Evolutionary conservation across 2,113 vertebrate genomes (phyloP).

Genomic region (Mormyrus lacerda): DNA sequence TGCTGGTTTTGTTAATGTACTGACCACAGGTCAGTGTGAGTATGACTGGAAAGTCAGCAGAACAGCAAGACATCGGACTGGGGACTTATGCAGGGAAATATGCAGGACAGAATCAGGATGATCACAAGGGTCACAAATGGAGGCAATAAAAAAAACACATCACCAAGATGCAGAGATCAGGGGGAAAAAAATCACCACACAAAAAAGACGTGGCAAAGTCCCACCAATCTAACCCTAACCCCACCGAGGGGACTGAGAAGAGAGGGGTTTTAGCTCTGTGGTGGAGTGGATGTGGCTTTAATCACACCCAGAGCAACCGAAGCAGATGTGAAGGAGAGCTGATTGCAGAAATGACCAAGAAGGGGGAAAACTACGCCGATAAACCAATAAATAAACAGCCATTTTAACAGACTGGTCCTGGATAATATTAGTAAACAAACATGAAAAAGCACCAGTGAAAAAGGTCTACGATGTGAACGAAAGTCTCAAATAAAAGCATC

Average conservation of each 20-base stretch:
- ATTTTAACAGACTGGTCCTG: not conserved
- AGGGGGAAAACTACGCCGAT: not conserved
- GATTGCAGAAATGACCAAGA: not conserved
- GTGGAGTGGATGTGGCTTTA: not conserved
- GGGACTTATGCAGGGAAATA: not conserved
- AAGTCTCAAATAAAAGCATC: conserved; percentile 27
- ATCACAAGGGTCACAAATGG: not conserved
- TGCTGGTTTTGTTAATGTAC: not conserved
- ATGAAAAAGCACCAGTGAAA: not conserved
- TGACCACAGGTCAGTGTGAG: not conserved
- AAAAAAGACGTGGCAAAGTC: not conserved
- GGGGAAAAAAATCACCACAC: not conserved
- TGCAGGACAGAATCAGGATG: not conserved
- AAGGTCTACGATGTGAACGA: conserved; percentile 15
- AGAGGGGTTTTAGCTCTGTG: not conserved
- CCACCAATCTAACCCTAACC: not conserved
- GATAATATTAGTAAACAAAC: not conserved
- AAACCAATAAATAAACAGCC: not conserved
- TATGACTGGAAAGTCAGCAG: not conserved
- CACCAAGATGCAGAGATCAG: not conserved
- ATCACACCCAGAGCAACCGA: not conserved
- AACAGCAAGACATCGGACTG: not conserved
- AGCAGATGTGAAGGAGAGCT: not conserved
- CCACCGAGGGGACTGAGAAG: not conserved
- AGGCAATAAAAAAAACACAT: not conserved